Percentiles rank a stretch among this genome's conserved stretches.
These are phyloP conservation scores for Cheilosia vernalis DNA, from an alignment of 2,888 invertebrate species.

Conservation along the genomic window DNA sequence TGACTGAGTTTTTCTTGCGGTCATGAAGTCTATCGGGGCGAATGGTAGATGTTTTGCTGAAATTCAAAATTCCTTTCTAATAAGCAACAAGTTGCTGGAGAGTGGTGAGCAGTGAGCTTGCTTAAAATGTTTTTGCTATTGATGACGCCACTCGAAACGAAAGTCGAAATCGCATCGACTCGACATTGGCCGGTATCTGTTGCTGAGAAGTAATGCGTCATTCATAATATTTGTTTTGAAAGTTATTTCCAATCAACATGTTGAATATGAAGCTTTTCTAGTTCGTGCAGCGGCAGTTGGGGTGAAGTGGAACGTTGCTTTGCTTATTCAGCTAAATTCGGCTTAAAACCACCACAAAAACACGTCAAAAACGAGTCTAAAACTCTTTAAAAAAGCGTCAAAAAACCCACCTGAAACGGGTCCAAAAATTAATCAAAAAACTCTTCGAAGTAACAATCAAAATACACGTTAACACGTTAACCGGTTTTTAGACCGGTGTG, in stretches of 20 bases:
- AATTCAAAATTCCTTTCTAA: not conserved
- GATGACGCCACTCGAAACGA: not conserved
- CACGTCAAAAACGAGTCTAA: too few relatives aligned
- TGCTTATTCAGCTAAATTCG: too few relatives aligned
- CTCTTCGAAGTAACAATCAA: too few relatives aligned
- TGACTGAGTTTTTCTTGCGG: constrained; percentile 37
- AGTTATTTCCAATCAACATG: not conserved
- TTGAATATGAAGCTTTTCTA: not conserved
- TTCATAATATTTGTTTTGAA: not conserved
- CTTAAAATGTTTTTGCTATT: not conserved
- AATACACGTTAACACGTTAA: too few relatives aligned
- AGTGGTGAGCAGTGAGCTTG: not conserved
- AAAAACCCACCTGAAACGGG: too few relatives aligned
- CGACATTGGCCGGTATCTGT: not conserved
- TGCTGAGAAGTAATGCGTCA: constrained; percentile 12
- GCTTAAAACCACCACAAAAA: too few relatives aligned
- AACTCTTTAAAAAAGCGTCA: too few relatives aligned
- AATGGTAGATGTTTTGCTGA: not conserved
- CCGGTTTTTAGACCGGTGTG: too few relatives aligned
- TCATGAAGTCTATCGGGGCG: constrained; percentile 18
- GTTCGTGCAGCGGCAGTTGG: not conserved
- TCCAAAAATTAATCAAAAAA: too few relatives aligned
- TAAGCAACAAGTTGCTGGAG: constrained; percentile 59
- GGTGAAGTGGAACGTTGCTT: too few relatives aligned
- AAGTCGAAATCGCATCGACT: too few relatives aligned